phyloP scores from a whole-genome alignment of 1,140 invertebrate genomes.

The Sinonovacula constricta region DNA sequence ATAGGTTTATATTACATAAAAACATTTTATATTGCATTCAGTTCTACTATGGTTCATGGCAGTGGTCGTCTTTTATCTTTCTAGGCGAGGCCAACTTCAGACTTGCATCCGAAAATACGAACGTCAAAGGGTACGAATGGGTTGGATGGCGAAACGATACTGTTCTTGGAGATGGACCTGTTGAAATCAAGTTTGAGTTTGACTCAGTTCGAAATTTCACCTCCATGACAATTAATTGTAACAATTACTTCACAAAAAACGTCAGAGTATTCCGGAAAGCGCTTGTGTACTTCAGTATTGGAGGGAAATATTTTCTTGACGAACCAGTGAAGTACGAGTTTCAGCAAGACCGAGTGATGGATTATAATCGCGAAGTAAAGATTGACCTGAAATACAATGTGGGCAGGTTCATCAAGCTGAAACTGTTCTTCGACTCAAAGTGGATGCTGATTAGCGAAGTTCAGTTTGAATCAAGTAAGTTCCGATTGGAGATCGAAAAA shows the following conservation, averaged over 20 bases:
- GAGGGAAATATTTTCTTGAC: slow-evolving; percentile 85
- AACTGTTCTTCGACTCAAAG: slow-evolving; percentile 88
- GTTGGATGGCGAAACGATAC: slow-evolving; percentile 95
- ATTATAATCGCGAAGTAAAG: slow-evolving; percentile 88
- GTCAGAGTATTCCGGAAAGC: slow-evolving; percentile 83
- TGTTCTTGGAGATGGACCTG: slow-evolving; percentile 54
- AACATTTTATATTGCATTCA: not conserved
- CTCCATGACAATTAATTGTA: slow-evolving; percentile 88
- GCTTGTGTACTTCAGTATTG: slow-evolving; percentile 89
- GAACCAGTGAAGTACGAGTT: slow-evolving; percentile 86
- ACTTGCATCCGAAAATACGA: slow-evolving; percentile 84
- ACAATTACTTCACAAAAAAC: slow-evolving; percentile 85
- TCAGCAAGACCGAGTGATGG: slow-evolving; percentile 90
- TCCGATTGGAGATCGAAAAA: too few species aligned
- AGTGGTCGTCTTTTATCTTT: slow-evolving; percentile 58
- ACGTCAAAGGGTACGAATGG: slow-evolving; percentile 89
- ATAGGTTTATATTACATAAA: not conserved
- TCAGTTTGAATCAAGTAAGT: slow-evolving; percentile 77
- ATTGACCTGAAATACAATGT: slow-evolving; percentile 91
- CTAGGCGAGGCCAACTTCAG: slow-evolving; percentile 89
- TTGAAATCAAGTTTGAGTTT: slow-evolving; percentile 87
- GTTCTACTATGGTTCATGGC: not conserved
- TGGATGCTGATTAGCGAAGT: slow-evolving; percentile 96
- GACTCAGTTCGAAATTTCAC: slow-evolving; percentile 92
- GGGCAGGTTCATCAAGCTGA: slow-evolving; percentile 89